Base-by-base conservation (phyloP, 2,797 vertebrate species). In the Myoxocephalus aenaeus region DNA sequence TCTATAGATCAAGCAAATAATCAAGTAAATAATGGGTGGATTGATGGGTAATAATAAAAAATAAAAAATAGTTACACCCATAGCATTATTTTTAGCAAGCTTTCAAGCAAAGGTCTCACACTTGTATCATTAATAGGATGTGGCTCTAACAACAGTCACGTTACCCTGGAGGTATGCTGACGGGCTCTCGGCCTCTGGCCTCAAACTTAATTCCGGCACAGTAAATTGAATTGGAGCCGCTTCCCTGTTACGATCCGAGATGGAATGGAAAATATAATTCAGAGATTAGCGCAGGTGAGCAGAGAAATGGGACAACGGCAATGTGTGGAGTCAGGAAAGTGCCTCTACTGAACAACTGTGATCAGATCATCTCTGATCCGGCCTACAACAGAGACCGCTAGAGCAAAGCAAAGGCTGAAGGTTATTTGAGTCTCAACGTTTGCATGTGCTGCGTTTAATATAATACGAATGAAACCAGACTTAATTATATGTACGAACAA, bases 211-310 rank as follows among this genome's bases (percentile, higher is more conserved):
- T 92, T 85, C 44, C 83, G 10, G 12, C 66, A 70, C 65, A 59
- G 70, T 68, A 81, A 88, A 90, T 88, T 86, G 70, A 91, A 92
- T 90, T 77, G 67, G 64, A 83, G 78, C 70, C 48, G 57, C 77
- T 67, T 77, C 50, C 17, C 69, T 72, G 84, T 91, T 84, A 88
- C 81, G 87, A 90, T 73, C 68, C 25, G 27, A 87, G 84, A 76
- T 59, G 83, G 83, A 72, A 76, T 59, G 83, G 83, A 72, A 92
- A 93, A 86, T 62, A 75, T 81, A 81, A 91, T 92, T 87, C 85
- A 64, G 61, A 78, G 79, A 82, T 83, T 73, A 50, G 32, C 83
- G 76, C 12, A 8, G 25, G 75, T 70, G 74, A 80, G 80, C 77
- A 68, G 76, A 59, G 29, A 80, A 77, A 83, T 51, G 53, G 80